A percentile compares a stretch with the other conserved stretches of the same genome.
Conservation (phyloP, 2,888 invertebrate genomes). For the Parnassius orleans region DNA sequence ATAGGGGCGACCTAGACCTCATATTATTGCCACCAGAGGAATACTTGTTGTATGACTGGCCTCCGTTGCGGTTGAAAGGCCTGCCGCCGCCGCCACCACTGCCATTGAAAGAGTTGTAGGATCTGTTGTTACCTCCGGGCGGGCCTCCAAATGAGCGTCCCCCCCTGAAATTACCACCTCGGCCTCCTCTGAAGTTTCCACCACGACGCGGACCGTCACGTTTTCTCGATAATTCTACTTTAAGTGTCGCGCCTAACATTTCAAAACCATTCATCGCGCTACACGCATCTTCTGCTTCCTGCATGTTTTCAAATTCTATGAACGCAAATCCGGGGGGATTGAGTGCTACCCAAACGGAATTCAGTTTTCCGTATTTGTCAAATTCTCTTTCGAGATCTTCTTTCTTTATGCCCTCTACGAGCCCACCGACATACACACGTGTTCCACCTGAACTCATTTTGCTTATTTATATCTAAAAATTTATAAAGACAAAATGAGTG, state of each 20-base stretch:
- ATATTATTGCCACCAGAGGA: slow-evolving; percentile 72
- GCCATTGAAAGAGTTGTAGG: slow-evolving; percentile 80
- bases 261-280: slow-evolving; percentile 93
- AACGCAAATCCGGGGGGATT: slow-evolving; percentile 97
- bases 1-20: slow-evolving; percentile 77
- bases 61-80: slow-evolving; percentile 68
- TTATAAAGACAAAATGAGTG: slow-evolving; percentile 17
- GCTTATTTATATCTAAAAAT: slow-evolving; percentile 39
- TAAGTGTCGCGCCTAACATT: slow-evolving; percentile 91
- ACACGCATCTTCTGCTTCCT: slow-evolving; percentile 94
- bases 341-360: slow-evolving; percentile 96
- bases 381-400: slow-evolving; percentile 95
- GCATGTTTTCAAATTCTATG: slow-evolving; percentile 93
- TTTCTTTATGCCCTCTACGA: slow-evolving; percentile 93
- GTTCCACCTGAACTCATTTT: slow-evolving; percentile 81
- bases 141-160: slow-evolving; percentile 74
- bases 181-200: slow-evolving; percentile 79
- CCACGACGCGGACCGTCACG: slow-evolving; percentile 86
- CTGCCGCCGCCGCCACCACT: slow-evolving; percentile 57
- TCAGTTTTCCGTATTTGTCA: slow-evolving; percentile 94
- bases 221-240: slow-evolving; percentile 93
- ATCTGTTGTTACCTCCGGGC: slow-evolving; percentile 70
- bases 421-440: slow-evolving; percentile 94
- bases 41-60: slow-evolving; percentile 52
- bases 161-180: slow-evolving; percentile 74